Evolutionary conservation across 2,113 vertebrate genomes (phyloP).

Genomic region (Aegithalos caudatus): DNA sequence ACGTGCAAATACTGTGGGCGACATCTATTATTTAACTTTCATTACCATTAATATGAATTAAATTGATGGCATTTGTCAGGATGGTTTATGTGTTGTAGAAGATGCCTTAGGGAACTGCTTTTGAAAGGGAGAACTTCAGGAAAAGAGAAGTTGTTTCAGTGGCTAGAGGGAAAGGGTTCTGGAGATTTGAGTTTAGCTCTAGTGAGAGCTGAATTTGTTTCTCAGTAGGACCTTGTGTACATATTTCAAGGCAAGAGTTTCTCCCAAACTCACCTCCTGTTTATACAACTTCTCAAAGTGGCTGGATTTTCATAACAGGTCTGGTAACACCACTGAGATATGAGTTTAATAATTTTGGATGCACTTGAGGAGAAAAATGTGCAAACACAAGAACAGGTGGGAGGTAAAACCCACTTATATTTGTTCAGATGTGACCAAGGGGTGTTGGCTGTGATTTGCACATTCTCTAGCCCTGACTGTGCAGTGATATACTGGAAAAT

Average conservation of each 20-base stretch:
- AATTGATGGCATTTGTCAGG: conserved; percentile 37
- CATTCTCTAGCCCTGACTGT: neutral
- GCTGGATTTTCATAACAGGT: neutral
- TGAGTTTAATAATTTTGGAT: neutral
- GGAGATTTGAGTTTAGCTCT: neutral
- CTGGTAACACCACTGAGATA: neutral
- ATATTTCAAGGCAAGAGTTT: neutral
- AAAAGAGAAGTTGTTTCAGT: neutral
- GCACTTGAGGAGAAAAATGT: neutral
- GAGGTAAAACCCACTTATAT: neutral
- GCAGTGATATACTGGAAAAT: neutral
- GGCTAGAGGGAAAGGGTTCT: neutral
- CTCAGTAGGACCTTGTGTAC: neutral
- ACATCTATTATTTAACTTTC: conserved; percentile 49
- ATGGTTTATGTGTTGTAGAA: neutral
- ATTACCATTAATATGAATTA: conserved; percentile 26
- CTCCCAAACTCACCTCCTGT: neutral
- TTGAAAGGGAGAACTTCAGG: neutral
- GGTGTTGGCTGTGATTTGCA: neutral
- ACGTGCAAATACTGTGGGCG: neutral
- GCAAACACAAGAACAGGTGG: neutral
- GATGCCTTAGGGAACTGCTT: neutral
- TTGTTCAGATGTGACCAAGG: neutral
- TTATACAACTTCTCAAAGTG: neutral
- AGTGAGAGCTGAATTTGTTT: neutral